Conservation (phyloP, 2,888 invertebrate genomes). For the Drosophila greeni region DNA sequence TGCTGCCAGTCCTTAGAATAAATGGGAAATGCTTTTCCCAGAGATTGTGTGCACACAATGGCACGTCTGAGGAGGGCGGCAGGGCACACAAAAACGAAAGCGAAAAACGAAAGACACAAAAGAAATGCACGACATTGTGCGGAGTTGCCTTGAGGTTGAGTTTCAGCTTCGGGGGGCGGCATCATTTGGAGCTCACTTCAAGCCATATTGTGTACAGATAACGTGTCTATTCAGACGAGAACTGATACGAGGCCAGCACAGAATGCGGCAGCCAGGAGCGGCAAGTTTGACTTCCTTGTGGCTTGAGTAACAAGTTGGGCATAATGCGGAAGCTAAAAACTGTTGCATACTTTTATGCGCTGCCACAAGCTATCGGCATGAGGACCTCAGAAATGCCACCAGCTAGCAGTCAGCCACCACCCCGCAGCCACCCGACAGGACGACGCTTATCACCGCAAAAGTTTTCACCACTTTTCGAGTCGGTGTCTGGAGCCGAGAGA, state of each 20-base stretch:
- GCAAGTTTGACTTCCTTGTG: slow-evolving; percentile 47
- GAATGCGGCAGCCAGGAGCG: slow-evolving; percentile 36
- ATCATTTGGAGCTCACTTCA: slow-evolving; percentile 62
- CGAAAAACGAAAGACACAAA: slow-evolving; percentile 49
- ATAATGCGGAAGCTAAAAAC: slow-evolving; percentile 56
- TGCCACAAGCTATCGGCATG: slow-evolving; percentile 29
- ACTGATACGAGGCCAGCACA: slow-evolving; percentile 65
- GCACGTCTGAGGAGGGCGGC: slow-evolving; percentile 37
- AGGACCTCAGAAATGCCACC: slow-evolving; percentile 10
- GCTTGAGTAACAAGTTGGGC: slow-evolving; percentile 62
- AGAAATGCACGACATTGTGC: slow-evolving; percentile 55
- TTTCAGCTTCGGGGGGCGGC: slow-evolving; percentile 30
- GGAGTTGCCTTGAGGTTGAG: slow-evolving; percentile 21
- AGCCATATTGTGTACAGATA: slow-evolving; percentile 70
- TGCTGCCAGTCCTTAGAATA: slow-evolving; percentile 7
- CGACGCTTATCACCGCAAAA: slow-evolving; percentile 68
- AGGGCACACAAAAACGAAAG: slow-evolving; percentile 20
- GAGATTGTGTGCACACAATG: slow-evolving; percentile 60
- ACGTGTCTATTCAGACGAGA: slow-evolving; percentile 72
- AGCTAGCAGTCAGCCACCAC: slow-evolving; percentile 8
- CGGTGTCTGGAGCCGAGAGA: slow-evolving; percentile 28
- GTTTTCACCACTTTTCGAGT: slow-evolving; percentile 63
- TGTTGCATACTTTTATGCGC: slow-evolving; percentile 61
- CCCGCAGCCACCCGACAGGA: slow-evolving; percentile 21
- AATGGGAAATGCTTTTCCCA: slow-evolving; percentile 14